Percentiles rank a stretch among this genome's conserved stretches.
Conservation (phyloP, 2,888 invertebrate genomes). For the Mesoligia furuncula region DNA sequence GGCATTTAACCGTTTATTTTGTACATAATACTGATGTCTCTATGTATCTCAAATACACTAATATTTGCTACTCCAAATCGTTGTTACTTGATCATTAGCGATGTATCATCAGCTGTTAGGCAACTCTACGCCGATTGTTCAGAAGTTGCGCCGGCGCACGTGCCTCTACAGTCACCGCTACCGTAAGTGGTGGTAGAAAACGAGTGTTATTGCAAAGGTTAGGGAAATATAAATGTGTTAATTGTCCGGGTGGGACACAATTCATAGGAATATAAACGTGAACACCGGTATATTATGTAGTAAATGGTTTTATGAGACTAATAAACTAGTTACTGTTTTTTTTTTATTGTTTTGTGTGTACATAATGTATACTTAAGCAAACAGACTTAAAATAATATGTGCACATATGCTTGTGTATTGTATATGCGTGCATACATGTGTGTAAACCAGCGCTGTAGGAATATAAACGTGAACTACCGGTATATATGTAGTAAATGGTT, state of each 20-base stretch:
- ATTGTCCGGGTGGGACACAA: background rate
- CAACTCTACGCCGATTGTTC: slow-evolving; percentile 58
- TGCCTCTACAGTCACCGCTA: slow-evolving; percentile 64
- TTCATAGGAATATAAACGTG: background rate
- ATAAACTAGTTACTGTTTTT: too few species aligned
- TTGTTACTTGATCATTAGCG: slow-evolving; percentile 51
- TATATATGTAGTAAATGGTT: too few species aligned
- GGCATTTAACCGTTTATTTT: background rate
- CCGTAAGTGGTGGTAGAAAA: slow-evolving; percentile 60
- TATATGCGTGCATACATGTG: too few species aligned
- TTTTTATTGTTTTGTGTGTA: too few species aligned
- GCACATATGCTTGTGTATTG: too few species aligned
- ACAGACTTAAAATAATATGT: too few species aligned
- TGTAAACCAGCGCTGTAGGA: background rate
- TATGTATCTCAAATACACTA: background rate
- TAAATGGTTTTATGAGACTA: too few species aligned
- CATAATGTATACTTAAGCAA: too few species aligned
- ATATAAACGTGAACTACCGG: background rate
- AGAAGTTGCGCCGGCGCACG: slow-evolving; percentile 69
- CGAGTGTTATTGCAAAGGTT: slow-evolving; percentile 19
- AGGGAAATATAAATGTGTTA: background rate
- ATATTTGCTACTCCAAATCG: slow-evolving; percentile 12
- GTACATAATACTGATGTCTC: background rate
- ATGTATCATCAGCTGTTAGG: slow-evolving; percentile 60
- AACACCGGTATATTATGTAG: background rate